Base-by-base conservation (phyloP, 2,888 invertebrate species). In the Loripinus fragilis region DNA sequence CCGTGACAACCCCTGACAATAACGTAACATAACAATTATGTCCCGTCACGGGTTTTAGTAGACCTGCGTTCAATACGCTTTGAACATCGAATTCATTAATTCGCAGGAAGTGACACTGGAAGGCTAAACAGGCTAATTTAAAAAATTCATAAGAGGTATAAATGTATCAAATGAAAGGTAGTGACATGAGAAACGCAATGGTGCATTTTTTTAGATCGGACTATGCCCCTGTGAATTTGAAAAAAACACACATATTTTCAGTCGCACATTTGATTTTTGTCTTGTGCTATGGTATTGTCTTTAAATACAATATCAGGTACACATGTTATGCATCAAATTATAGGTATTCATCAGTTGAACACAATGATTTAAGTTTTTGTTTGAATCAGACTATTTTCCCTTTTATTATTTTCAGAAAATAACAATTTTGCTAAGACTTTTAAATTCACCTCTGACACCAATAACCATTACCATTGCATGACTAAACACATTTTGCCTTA, bases 81-180 rank as follows among this genome's bases (percentile, higher is more conserved):
- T n/a, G n/a, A n/a, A n/a, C n/a, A n/a, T n/a, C n/a, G n/a, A n/a
- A n/a, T n/a, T n/a, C n/a, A n/a, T n/a, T n/a, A n/a, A n/a, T n/a
- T n/a, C 41, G 15, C 41, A 48, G n/a, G 20, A 48, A 15, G 5
- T 20, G 48, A 10, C 48, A 48, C n/a, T 25, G 38, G 38, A 17
- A 66, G 66, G 35, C 8, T n/a, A 10, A 66, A 41, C 66, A 41
- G n/a, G 41, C 3, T n/a, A 41, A n/a, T 66, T 66, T 35, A 8
- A 35, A 66, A 66, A 66, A 23, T 35, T 35, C 8, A 41, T 23
- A 41, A 38, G n/a, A 35, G 41, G 23, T 41, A 10, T 8, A 41
- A 66, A n/a, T 66, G 66, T 66, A 66, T 66, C 66, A 66, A 41
- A 41, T 66, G 8, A 66, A 66, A 41, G 66, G 28, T 55, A 7